phyloP scores from a whole-genome alignment of 2,888 invertebrate species.

The Thecophora atra region DNA sequence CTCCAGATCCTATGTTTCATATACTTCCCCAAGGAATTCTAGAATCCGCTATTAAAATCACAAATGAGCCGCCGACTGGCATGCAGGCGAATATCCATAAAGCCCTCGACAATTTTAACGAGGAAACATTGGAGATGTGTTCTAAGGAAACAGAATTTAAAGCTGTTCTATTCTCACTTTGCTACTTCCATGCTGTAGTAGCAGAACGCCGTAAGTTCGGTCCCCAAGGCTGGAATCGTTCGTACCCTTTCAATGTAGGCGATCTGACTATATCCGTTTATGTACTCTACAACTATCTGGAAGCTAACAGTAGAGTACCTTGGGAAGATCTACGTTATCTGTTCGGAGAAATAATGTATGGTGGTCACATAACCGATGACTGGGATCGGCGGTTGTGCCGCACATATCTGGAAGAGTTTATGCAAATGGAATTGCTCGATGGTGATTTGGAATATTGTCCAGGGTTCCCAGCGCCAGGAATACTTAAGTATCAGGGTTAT shows the following conservation, averaged over 20 bases:
- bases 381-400: conserved; percentile 91
- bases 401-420: conserved; percentile 86
- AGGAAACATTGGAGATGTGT: conserved; percentile 92
- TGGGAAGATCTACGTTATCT: conserved; percentile 95
- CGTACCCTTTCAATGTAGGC: conserved; percentile 82
- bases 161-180: conserved; percentile 85
- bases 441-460: conserved; percentile 84
- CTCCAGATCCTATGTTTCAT: conserved; percentile 73
- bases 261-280: conserved; percentile 92
- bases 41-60: conserved; percentile 94
- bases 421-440: conserved; percentile 87
- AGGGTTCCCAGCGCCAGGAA: conserved; percentile 88
- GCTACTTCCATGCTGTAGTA: conserved; percentile 95
- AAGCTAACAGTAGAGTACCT: conserved; percentile 86
- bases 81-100: conserved; percentile 95
- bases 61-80: conserved; percentile 94
- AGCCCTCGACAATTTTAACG: conserved; percentile 89
- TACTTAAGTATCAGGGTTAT: conserved; percentile 86
- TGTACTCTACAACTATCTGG: conserved; percentile 90
- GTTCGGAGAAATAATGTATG: conserved; percentile 98
- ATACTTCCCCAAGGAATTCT: conserved; percentile 86
- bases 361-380: conserved; percentile 96
- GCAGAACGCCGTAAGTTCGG: conserved; percentile 89
- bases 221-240: conserved; percentile 67
- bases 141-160: conserved; percentile 94